Evolutionary conservation across 92 coral and sea anemone species (phyloP), one percentile per base, ranked within the genome.

Genomic region (Isaurus tuberculatus): DNA sequence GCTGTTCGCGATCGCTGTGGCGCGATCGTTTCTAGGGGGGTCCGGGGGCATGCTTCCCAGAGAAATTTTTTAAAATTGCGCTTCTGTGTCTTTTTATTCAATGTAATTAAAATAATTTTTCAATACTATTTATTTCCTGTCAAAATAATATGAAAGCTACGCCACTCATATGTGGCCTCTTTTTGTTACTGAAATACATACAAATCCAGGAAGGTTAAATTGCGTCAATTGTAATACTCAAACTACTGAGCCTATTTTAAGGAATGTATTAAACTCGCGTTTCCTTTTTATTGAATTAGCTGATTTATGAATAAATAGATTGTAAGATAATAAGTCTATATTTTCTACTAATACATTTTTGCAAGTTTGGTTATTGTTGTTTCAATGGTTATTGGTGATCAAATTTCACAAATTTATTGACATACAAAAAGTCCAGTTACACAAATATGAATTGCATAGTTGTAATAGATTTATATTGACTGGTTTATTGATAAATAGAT

Each of bases 91-190:
- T n/a, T n/a, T n/a, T n/a, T n/a, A n/a, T n/a, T n/a, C n/a, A n/a
- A n/a, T n/a, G n/a, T n/a, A n/a, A n/a, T n/a, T n/a, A n/a, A n/a
- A n/a, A n/a, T n/a, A n/a, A n/a, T n/a, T n/a, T n/a, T n/a, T n/a
- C n/a, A n/a, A n/a, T n/a, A n/a, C n/a, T n/a, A n/a, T n/a, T n/a
- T n/a, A n/a, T n/a, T n/a, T n/a, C n/a, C n/a, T n/a, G n/a, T n/a
- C n/a, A n/a, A n/a, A n/a, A n/a, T n/a, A n/a, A n/a, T n/a, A n/a
- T n/a, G n/a, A n/a, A n/a, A n/a, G n/a, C n/a, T n/a, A n/a, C n/a
- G n/a, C n/a, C n/a, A n/a, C n/a, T n/a, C n/a, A 79, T 58, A 70
- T 82, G 80, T 87, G 90, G 90, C 84, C 87, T 40, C 1, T 60
- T 25, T 87, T 31, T 48, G 90, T 75, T 27, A 58, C 79, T 85